Evolutionary conservation across 2,888 invertebrate species (phyloP).

Genomic region (Lapara coniferarum): DNA sequence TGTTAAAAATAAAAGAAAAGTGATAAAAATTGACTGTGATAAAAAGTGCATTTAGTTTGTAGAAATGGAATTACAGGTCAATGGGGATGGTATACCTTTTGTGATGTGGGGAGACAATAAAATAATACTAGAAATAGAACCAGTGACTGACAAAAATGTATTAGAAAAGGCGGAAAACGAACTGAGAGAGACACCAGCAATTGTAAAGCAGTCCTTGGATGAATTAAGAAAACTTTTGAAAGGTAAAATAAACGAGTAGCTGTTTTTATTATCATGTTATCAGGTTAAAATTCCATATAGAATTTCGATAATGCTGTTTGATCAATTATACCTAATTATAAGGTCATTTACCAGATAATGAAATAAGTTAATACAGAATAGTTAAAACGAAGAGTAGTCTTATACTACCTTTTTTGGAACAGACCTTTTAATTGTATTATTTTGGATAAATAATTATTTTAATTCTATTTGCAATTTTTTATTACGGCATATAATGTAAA

Average conservation of each 20-base stretch:
- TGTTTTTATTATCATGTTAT: not conserved
- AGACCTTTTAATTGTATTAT: too few relatives aligned
- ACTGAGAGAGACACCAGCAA: slow-evolving; percentile 88
- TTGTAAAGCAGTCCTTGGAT: slow-evolving; percentile 82
- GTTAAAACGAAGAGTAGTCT: too few relatives aligned
- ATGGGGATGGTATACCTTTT: slow-evolving; percentile 83
- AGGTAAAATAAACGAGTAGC: slow-evolving; percentile 62
- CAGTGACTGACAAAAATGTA: slow-evolving; percentile 81
- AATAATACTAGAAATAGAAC: slow-evolving; percentile 85
- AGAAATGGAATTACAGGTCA: slow-evolving; percentile 69
- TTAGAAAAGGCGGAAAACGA: slow-evolving; percentile 86
- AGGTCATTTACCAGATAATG: not conserved
- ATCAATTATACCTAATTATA: not conserved
- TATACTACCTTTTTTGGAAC: too few relatives aligned
- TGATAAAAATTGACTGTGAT: slow-evolving; percentile 1
- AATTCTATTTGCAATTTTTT: too few relatives aligned
- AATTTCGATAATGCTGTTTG: not conserved
- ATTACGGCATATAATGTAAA: too few relatives aligned
- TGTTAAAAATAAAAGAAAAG: slow-evolving; percentile 39
- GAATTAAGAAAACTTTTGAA: slow-evolving; percentile 83
- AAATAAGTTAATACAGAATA: not conserved
- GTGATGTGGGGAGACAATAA: slow-evolving; percentile 84
- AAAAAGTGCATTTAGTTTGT: not conserved
- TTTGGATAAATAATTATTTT: too few relatives aligned
- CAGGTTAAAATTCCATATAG: not conserved